Evolutionary conservation across 1,140 invertebrate genomes (phyloP).

Genomic region (Drosophila nigrodunni): DNA sequence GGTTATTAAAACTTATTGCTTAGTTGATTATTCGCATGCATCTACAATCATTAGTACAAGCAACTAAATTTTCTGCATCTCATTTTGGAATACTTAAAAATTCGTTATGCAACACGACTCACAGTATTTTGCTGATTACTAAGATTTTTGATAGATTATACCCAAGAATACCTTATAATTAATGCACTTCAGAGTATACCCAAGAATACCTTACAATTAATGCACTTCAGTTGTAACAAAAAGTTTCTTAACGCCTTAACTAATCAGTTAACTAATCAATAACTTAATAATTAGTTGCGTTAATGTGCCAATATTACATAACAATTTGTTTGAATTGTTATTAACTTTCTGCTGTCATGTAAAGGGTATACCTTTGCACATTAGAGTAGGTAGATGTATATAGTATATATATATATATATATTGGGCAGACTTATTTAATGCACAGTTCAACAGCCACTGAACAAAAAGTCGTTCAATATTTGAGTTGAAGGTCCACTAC

Average conservation of each 20-base stretch:
- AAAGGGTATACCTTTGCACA: constrained; percentile 2
- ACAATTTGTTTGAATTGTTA: background rate
- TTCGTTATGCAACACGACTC: constrained; percentile 10
- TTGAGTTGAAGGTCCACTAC: constrained; percentile 58
- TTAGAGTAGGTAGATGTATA: background rate
- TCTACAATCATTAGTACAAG: background rate
- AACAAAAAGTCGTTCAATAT: constrained; percentile 47
- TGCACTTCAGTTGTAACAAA: background rate
- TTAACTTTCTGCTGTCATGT: background rate
- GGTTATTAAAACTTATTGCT: background rate
- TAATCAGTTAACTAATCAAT: constrained; percentile 27
- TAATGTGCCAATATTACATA: background rate
- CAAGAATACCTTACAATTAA: constrained; percentile 19
- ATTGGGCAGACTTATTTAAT: background rate
- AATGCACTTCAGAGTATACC: background rate
- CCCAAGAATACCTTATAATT: constrained; percentile 18
- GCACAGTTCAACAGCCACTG: constrained; percentile 5
- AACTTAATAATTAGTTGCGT: background rate
- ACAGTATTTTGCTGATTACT: background rate
- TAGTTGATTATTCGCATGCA: constrained; percentile 9
- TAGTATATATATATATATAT: no score
- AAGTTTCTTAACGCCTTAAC: background rate
- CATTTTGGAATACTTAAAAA: background rate
- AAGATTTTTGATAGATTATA: background rate
- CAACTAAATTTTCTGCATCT: background rate